Base-by-base conservation (phyloP, 1,140 invertebrate species). In the Dreissena polymorpha region DNA sequence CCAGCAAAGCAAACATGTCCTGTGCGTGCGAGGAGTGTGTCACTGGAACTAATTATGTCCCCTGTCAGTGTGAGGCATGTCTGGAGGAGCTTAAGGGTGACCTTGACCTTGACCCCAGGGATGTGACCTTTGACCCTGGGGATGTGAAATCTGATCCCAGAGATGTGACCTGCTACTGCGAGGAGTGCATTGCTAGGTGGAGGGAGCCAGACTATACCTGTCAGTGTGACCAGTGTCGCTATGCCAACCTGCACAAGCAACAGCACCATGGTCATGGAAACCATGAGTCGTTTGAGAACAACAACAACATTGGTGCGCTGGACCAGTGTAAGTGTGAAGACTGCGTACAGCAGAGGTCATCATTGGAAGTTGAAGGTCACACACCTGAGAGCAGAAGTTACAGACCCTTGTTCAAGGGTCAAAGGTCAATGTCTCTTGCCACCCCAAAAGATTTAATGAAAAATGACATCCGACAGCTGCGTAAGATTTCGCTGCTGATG, bases 11-110 rank as follows among this genome's bases (percentile, higher is more conserved):
- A 29, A 67, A 81, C 65, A 57, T 81, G 53, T 53, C 72, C n/a
- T 83, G 80, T 83, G 80, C 74, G 16, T 69, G 80, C 25, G 72
- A 83, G 10, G 80, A 74, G 27, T 83, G 80, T 51, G 68, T 83
- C 12, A 75, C 74, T 29, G 60, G 39, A 39, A 39, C 39, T 39
- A 39, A 39, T 39, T 39, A 39, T 39, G 39, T 39, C 39, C 39
- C 39, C 39, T 39, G 39, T 39, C 39, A 39, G 39, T 39, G 39
- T 39, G 39, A 83, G 14, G 25, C 80, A 13, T 71, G 69, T 10
- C 60, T 50, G 10, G 64, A 69, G 29, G 63, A 73, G 14, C 75
- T 71, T 39, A 49, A 39, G 50, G 74, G 80, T 75, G 80, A 83
- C 67, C 72, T 74, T 55, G 74, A 72, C 53, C 18, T 69, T 51